phyloP scores from a whole-genome alignment of 1,140 invertebrate genomes.

The Antheraea mylitta region DNA sequence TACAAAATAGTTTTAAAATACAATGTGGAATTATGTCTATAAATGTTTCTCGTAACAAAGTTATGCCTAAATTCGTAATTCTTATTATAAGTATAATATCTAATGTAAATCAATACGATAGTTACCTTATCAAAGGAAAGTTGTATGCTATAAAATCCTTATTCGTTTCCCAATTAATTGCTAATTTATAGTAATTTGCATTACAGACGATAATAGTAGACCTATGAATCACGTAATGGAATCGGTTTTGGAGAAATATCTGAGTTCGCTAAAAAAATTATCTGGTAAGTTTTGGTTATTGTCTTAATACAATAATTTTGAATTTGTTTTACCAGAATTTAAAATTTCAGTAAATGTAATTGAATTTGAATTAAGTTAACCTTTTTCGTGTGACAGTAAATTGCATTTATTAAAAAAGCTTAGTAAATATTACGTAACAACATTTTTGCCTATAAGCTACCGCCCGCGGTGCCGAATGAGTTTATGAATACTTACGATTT shows the following conservation, averaged over 20 bases:
- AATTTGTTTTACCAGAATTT: too few species aligned
- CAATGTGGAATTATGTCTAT: background rate
- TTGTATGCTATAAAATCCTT: background rate
- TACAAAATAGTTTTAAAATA: background rate
- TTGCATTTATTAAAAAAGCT: too few species aligned
- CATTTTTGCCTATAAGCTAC: too few species aligned
- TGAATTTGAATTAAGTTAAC: too few species aligned
- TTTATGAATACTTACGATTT: too few species aligned
- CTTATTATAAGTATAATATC: background rate
- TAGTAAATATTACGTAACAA: too few species aligned
- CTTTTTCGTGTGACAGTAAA: too few species aligned
- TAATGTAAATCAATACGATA: background rate
- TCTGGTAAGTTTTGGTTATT: slow-evolving; percentile 16
- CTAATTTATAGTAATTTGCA: background rate
- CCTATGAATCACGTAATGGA: slow-evolving; percentile 10
- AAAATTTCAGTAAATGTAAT: too few species aligned
- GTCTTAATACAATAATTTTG: too few species aligned
- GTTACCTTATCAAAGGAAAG: slow-evolving; percentile 9
- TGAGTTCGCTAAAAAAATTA: slow-evolving; percentile 17
- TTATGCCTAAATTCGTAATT: background rate
- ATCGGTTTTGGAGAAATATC: slow-evolving; percentile 19
- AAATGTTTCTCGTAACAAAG: background rate
- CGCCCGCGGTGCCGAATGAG: too few species aligned
- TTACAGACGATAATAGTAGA: slow-evolving; percentile 10
- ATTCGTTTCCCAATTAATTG: background rate